These are phyloP conservation scores for Natrix natrix DNA, from an alignment of 2,797 vertebrate species.

Conservation along the genomic window DNA sequence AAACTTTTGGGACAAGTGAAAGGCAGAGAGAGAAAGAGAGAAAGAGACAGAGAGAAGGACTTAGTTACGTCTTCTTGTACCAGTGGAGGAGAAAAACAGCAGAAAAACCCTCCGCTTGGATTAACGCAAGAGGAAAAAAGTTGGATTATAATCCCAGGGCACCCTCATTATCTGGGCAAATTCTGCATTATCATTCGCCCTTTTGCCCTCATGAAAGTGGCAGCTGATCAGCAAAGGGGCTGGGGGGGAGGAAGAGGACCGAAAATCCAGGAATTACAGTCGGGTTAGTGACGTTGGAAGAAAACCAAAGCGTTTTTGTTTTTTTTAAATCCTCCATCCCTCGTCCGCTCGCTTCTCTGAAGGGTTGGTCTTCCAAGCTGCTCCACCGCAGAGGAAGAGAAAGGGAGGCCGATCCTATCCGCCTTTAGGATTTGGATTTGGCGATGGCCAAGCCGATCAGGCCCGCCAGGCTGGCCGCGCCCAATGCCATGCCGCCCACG, in stretches of 20 bases:
- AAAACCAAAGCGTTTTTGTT: not conserved
- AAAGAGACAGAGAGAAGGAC: too few relatives aligned
- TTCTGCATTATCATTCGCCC: not conserved
- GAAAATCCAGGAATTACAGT: constrained; percentile 1
- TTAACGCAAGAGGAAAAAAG: not conserved
- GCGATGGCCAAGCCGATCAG: constrained; percentile 87
- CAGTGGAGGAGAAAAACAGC: not conserved
- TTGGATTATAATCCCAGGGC: not conserved
- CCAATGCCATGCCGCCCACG: constrained; percentile 86
- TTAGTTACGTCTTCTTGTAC: not conserved
- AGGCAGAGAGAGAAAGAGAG: not conserved
- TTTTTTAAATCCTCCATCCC: not conserved
- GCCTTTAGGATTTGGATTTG: constrained; percentile 84
- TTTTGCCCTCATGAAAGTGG: not conserved
- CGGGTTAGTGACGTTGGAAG: not conserved
- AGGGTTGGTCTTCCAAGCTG: not conserved
- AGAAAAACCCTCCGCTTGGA: not conserved
- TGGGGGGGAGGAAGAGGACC: too few relatives aligned
- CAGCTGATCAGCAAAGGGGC: not conserved
- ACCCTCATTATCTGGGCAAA: not conserved
- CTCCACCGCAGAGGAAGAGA: not conserved
- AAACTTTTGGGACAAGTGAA: not conserved
- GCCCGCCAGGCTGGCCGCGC: constrained; percentile 84
- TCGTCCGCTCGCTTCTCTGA: not conserved
- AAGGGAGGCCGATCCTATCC: not conserved